A percentile compares a stretch with the other conserved stretches of the same genome.
These are phyloP conservation scores for Chondrosia reniformis DNA, from an alignment of 37 sponge, comb jelly and placozoan species.

Conservation along the genomic window DNA sequence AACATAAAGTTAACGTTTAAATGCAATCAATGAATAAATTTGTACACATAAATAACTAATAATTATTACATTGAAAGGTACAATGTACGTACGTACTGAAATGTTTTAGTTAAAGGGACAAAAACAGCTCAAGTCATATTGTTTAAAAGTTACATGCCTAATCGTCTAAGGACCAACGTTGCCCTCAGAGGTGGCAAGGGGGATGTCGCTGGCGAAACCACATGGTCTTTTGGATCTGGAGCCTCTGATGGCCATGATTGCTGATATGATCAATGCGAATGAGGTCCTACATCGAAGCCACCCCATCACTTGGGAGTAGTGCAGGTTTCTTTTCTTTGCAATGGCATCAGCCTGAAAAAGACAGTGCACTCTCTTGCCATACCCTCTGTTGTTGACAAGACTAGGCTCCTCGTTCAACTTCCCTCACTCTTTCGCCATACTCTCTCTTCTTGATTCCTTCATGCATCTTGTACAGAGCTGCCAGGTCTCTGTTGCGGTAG, in stretches of 20 bases:
- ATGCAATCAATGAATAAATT: too few species aligned
- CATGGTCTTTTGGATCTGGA: background rate
- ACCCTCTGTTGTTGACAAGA: background rate
- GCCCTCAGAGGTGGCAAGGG: too few species aligned
- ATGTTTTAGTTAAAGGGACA: too few species aligned
- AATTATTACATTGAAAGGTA: too few species aligned
- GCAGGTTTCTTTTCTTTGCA: background rate
- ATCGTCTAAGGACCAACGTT: too few species aligned
- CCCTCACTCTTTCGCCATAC: background rate
- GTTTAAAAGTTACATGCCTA: too few species aligned
- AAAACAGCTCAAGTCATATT: too few species aligned
- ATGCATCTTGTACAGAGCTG: background rate
- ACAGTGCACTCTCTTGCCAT: background rate
- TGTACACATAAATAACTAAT: too few species aligned
- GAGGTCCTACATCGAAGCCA: background rate
- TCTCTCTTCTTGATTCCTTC: background rate
- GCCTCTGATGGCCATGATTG: constrained; percentile 15
- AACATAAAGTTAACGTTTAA: too few species aligned
- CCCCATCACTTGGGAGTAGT: background rate
- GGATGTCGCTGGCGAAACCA: too few species aligned
- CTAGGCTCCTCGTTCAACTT: constrained; percentile 6
- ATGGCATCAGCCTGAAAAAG: background rate
- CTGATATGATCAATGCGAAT: background rate
- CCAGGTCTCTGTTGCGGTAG: background rate
- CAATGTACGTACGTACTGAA: too few species aligned